Percentiles rank a stretch among this genome's conserved stretches.
Evolutionary conservation across 1,140 invertebrate species (phyloP).

Genomic region (Oreohelix idahoensis): DNA sequence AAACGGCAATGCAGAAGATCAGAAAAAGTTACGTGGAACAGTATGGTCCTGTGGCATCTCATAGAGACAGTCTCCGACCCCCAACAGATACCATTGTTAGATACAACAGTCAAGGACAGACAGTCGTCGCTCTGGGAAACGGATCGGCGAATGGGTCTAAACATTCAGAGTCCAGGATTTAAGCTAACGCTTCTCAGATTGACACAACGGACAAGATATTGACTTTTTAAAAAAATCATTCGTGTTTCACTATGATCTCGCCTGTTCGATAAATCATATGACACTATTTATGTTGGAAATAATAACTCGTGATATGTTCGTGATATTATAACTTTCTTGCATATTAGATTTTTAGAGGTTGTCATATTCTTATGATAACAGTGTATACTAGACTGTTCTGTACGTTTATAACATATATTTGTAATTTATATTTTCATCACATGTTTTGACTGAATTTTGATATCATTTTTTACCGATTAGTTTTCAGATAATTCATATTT

Average conservation of each 20-base stretch:
- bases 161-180: slow-evolving; percentile 51
- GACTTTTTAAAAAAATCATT: too few species aligned
- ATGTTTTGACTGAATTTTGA: background rate
- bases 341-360: background rate
- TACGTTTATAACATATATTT: background rate
- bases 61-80: slow-evolving; percentile 62
- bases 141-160: slow-evolving; percentile 54
- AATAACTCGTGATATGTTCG: background rate
- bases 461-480: background rate
- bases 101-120: slow-evolving; percentile 70
- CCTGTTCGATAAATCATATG: background rate
- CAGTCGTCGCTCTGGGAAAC: slow-evolving; percentile 65
- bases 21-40: slow-evolving; percentile 74
- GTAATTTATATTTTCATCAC: background rate
- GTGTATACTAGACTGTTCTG: background rate
- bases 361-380: background rate
- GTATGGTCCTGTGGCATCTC: slow-evolving; percentile 69
- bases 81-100: slow-evolving; percentile 64
- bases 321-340: background rate
- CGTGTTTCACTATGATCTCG: background rate
- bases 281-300: background rate
- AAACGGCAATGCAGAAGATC: slow-evolving; percentile 54
- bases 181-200: background rate
- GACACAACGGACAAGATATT: background rate
- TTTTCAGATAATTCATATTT: background rate